Conservation (phyloP, 2,888 invertebrate genomes). For the Ichneumon xanthorius region DNA sequence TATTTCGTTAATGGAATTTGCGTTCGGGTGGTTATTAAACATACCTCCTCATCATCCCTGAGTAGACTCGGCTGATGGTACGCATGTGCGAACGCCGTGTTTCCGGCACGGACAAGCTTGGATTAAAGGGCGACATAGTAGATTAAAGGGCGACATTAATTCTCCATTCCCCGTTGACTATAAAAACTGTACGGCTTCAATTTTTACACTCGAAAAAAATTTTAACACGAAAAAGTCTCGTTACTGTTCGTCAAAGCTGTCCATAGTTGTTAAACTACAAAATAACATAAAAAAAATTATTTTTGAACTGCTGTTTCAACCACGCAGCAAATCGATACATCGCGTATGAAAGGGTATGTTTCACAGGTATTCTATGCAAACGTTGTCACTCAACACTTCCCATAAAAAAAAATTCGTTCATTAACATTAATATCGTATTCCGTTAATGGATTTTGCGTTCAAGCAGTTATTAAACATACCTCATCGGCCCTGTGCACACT, state of each 20-base stretch:
- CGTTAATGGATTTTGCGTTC: background rate
- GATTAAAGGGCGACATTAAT: background rate
- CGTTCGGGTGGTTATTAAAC: background rate
- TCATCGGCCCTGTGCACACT: background rate
- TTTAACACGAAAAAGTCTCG: no score
- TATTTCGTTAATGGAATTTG: background rate
- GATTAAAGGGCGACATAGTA: background rate
- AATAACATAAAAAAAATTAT: no score
- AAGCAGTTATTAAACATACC: background rate
- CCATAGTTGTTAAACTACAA: no score
- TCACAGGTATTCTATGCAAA: background rate
- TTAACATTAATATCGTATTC: constrained; percentile 1
- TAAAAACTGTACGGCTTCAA: background rate
- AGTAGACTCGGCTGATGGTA: background rate
- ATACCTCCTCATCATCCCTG: background rate
- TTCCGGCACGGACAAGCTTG: background rate
- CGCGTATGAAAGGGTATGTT: background rate
- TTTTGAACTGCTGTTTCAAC: no score
- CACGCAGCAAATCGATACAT: no score
- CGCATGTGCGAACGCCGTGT: background rate
- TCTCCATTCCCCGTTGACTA: background rate
- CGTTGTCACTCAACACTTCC: background rate
- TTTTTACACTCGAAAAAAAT: background rate
- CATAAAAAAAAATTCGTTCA: background rate
- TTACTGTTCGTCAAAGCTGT: background rate